A percentile compares a stretch with the other conserved stretches of the same genome.
Evolutionary conservation across 2,888 invertebrate genomes (phyloP).

Genomic region (Harpalus rufipes): DNA sequence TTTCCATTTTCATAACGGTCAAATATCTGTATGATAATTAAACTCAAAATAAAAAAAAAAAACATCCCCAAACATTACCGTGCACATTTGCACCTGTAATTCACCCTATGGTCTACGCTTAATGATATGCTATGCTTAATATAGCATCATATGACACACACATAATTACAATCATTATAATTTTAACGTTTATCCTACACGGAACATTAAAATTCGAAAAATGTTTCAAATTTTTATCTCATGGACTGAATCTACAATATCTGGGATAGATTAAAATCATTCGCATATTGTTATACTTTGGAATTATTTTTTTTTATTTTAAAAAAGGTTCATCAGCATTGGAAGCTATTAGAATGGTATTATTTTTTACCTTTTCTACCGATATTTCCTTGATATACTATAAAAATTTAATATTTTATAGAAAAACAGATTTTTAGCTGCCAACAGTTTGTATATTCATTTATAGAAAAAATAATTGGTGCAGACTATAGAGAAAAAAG

Average conservation of each 20-base stretch:
- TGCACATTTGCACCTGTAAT: constrained; percentile 45
- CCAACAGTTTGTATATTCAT: too few relatives aligned
- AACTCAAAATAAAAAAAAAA: constrained; percentile 23
- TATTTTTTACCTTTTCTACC: too few relatives aligned
- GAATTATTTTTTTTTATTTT: too few relatives aligned
- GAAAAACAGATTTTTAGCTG: too few relatives aligned
- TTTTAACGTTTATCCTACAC: constrained; percentile 27
- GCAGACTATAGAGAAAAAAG: too few relatives aligned
- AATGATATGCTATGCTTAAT: background rate
- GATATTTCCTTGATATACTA: too few relatives aligned
- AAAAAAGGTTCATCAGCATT: too few relatives aligned
- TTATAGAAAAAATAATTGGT: too few relatives aligned
- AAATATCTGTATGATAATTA: constrained; percentile 10
- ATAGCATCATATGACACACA: constrained; percentile 25
- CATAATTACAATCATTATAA: constrained; percentile 46
- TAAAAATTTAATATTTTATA: too few relatives aligned
- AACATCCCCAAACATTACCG: constrained; percentile 16
- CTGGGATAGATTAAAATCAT: background rate
- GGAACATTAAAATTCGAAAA: constrained; percentile 3
- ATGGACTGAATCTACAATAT: background rate
- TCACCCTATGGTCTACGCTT: constrained; percentile 11
- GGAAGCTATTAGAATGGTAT: too few relatives aligned
- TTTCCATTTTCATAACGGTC: constrained; percentile 15
- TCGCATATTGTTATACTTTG: too few relatives aligned
- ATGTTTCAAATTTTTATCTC: constrained; percentile 6